These are phyloP conservation scores for Pipistrellus pipistrellus DNA, from an alignment of 2,797 vertebrate species.

Conservation along the genomic window DNA sequence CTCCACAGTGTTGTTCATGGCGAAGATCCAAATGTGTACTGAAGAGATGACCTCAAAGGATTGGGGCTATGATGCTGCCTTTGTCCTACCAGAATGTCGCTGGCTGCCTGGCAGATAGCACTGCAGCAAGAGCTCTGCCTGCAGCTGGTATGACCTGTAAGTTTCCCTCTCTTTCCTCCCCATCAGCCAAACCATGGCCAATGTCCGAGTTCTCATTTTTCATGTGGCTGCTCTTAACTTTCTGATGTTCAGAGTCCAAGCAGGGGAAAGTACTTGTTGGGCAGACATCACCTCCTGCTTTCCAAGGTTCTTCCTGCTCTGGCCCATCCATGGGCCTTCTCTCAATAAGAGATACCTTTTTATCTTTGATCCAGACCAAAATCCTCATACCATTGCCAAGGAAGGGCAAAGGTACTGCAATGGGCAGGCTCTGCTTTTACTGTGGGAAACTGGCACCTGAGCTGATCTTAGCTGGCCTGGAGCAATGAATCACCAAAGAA, in stretches of 20 bases:
- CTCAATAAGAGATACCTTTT: neutral
- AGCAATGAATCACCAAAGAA: neutral
- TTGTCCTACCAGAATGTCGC: neutral
- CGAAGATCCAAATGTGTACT: neutral
- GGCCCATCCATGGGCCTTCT: neutral
- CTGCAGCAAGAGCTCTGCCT: neutral
- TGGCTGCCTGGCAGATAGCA: neutral
- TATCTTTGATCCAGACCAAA: neutral
- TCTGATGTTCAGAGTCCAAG: neutral
- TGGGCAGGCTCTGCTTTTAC: neutral
- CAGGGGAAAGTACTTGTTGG: neutral
- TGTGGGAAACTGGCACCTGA: neutral
- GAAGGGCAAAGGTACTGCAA: neutral
- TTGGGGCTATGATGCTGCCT: neutral
- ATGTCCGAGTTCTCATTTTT: conserved; percentile 1
- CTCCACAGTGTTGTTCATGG: neutral
- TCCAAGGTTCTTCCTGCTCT: neutral
- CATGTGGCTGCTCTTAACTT: neutral
- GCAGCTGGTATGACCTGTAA: neutral
- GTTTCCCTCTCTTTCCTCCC: neutral
- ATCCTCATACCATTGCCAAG: neutral
- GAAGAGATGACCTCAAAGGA: neutral
- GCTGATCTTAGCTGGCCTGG: neutral
- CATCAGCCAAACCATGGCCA: neutral
- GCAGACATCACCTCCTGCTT: neutral